phyloP scores from a whole-genome alignment of 2,113 vertebrate genomes.

The Coracopsis vasa region DNA sequence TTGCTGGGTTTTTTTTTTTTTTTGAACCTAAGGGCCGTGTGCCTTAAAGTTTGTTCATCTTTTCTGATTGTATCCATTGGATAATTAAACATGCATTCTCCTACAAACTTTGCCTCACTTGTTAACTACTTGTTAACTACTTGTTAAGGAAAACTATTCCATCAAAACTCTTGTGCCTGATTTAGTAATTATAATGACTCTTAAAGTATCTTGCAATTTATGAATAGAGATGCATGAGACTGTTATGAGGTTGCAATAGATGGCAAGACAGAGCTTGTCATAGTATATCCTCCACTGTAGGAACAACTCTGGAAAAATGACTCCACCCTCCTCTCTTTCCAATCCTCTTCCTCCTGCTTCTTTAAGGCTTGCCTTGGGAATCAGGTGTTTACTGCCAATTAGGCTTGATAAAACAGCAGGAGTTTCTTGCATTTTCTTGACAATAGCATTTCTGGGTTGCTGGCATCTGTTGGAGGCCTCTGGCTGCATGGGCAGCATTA shows the following conservation, averaged over 20 bases:
- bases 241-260: background rate
- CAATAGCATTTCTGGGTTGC: background rate
- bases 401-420: conserved; percentile 26
- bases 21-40: background rate
- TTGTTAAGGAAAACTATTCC: background rate
- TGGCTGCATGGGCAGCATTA: background rate
- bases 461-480: background rate
- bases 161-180: background rate
- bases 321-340: background rate
- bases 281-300: background rate
- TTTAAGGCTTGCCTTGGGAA: background rate
- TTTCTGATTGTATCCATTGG: background rate
- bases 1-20: background rate
- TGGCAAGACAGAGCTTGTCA: background rate
- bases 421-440: background rate
- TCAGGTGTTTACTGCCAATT: conserved; percentile 14
- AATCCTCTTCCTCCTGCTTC: background rate
- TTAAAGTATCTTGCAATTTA: background rate
- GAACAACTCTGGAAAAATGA: background rate
- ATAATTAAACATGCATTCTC: background rate
- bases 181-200: background rate
- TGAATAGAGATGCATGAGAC: background rate
- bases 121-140: no score
- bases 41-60: background rate
- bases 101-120: background rate